Base-by-base conservation (phyloP, 2,888 invertebrate species). In the Dryobota labecula region DNA sequence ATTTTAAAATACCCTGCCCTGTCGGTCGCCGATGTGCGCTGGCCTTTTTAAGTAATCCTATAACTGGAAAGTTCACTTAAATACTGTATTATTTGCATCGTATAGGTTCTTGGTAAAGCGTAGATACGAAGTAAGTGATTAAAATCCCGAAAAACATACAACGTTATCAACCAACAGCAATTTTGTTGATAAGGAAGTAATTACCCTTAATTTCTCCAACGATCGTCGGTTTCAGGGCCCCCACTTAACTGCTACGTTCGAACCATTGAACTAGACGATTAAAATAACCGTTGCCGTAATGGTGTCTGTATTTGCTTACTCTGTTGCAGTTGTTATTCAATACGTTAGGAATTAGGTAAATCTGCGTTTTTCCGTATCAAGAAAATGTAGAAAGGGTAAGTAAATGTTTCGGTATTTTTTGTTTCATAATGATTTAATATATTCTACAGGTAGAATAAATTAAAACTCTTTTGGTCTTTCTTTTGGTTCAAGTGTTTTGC, bases 281-380 rank as follows among this genome's bases (percentile, higher is more conserved):
- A 90, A 90, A 91, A 90, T 89, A 88, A 84, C 90, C 88, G 87
- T 92, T 92, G 90, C 89, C 87, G 86, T 90, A 92, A 92, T 89
- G 86, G 87, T 87, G 85, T 88, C 87, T 84, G 86, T 90, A 85
- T 89, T 84, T 82, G 80, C 83, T 77, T 82, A 84, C 86, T 78
- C 76, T 66, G 82, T 76, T 79, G 76, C 82, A 86, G 74, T 81
- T 84, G 71, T 70, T 84, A 83, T 85, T 84, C 83, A 81, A 83
- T 83, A 78, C 67, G 72, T 71, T 66, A 70, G 56, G 57, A 70
- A 75, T 78, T 65, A 69, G 49, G 45, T 38, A 61, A 67, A 72
- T 63, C 30, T 63, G 54, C 13, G 53, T 47, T 64, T 60, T 53
- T 61, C n/a, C 24, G 24, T 11, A 33, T 61, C 61, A 67, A 53